phyloP scores from a whole-genome alignment of 1,140 invertebrate genomes.

The Zophobas atratus region DNA sequence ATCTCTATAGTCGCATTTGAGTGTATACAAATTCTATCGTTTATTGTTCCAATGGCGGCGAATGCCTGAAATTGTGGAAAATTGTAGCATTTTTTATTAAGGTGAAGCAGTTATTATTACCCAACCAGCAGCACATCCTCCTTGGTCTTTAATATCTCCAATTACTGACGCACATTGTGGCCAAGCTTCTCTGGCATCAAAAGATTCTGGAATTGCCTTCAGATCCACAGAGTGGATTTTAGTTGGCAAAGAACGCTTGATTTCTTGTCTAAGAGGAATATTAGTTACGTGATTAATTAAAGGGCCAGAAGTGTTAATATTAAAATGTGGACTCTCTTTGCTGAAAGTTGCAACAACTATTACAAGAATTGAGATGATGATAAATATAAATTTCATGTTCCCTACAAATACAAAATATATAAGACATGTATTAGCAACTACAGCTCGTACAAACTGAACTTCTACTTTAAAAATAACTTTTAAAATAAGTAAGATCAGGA shows the following conservation, averaged over 20 bases:
- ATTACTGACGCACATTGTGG: conserved; percentile 30
- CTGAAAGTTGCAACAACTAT: not conserved
- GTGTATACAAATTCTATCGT: conserved; percentile 80
- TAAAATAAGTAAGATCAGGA: too few relatives aligned
- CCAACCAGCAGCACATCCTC: conserved; percentile 32
- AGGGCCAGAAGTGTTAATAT: not conserved
- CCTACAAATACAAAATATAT: too few relatives aligned
- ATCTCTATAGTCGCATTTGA: conserved; percentile 72
- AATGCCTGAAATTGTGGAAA: conserved; percentile 30
- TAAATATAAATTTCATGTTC: not conserved
- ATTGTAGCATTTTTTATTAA: not conserved
- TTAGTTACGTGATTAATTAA: too few relatives aligned
- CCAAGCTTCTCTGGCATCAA: conserved; percentile 5
- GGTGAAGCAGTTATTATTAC: not conserved
- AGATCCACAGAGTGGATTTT: not conserved
- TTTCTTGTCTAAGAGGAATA: too few relatives aligned
- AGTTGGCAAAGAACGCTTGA: not conserved
- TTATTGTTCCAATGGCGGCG: conserved; percentile 70
- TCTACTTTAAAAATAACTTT: too few relatives aligned
- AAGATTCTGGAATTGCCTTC: not conserved
- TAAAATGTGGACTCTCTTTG: conserved; percentile 57
- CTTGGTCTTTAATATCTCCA: conserved; percentile 32
- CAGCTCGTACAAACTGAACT: too few relatives aligned
- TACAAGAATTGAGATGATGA: not conserved
- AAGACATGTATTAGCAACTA: too few relatives aligned